Conservation (phyloP, 2,113 vertebrate genomes). For the Pampusana beccarii region DNA sequence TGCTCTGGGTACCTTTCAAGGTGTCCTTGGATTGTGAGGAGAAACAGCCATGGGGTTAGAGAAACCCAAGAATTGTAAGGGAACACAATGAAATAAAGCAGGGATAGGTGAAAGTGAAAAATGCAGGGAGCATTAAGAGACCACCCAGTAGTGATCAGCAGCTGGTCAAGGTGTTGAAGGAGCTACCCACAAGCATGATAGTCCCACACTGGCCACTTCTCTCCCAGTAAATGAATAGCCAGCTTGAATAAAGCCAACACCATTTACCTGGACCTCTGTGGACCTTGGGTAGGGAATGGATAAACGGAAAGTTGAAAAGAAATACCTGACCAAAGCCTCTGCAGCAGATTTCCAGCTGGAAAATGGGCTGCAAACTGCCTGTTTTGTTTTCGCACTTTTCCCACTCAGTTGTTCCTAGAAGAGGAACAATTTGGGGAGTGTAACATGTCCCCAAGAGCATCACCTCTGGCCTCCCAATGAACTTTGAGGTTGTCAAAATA, state of each 20-base stretch:
- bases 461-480: neutral
- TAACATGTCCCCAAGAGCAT: neutral
- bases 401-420: rapidly evolving
- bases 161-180: neutral
- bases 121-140: neutral
- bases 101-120: neutral
- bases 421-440: neutral
- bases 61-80: neutral
- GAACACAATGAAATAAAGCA: neutral
- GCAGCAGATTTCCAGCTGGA: neutral
- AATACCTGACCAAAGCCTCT: neutral
- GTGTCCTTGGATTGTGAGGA: neutral
- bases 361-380: neutral
- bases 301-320: neutral
- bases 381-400: neutral
- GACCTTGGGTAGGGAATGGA: neutral
- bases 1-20: neutral
- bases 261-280: neutral
- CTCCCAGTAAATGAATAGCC: neutral
- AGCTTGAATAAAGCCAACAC: neutral
- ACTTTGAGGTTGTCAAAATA: neutral
- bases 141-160: neutral
- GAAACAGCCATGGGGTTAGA: neutral
- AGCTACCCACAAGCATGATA: neutral
- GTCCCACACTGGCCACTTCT: neutral